These are phyloP conservation scores for Apocrypta bakeri DNA, from an alignment of 1,140 invertebrate genomes.

Conservation along the genomic window DNA sequence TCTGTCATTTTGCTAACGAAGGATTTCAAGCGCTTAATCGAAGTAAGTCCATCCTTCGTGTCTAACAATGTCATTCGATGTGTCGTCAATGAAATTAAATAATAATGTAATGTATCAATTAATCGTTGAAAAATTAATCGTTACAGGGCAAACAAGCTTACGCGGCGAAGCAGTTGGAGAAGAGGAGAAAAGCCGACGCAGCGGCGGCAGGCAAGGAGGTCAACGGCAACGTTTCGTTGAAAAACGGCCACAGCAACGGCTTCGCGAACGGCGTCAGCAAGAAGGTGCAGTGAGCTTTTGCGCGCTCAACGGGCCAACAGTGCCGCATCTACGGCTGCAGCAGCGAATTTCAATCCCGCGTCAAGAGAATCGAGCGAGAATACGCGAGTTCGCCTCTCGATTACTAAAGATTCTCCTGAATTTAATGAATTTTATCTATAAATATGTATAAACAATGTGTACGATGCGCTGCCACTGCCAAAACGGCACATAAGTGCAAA, in stretches of 20 bases:
- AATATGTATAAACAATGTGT: constrained; percentile 19
- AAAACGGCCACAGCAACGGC: constrained; percentile 53
- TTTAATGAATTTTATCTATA: background rate
- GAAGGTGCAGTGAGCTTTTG: constrained; percentile 62
- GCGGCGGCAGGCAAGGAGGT: constrained; percentile 2
- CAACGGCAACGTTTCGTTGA: constrained; percentile 17
- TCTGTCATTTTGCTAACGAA: constrained; percentile 16
- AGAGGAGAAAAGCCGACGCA: constrained; percentile 50
- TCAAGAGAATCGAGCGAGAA: background rate
- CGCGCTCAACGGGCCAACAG: background rate
- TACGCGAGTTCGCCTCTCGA: background rate
- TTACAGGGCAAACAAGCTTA: constrained; percentile 72
- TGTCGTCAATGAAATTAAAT: too few species aligned
- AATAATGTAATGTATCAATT: too few species aligned
- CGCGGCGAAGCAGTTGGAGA: constrained; percentile 61
- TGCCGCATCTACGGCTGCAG: background rate
- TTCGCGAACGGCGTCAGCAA: constrained; percentile 64
- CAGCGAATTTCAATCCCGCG: constrained; percentile 12
- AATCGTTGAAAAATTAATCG: too few species aligned
- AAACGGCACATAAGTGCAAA: constrained; percentile 28
- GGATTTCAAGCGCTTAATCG: constrained; percentile 6
- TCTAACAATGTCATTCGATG: constrained; percentile 5
- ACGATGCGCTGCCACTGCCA: constrained; percentile 11
- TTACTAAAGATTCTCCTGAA: background rate
- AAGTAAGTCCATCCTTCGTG: constrained; percentile 23